These are phyloP conservation scores for Ophonus ardosiacus DNA, from an alignment of 2,888 invertebrate species.

Conservation along the genomic window DNA sequence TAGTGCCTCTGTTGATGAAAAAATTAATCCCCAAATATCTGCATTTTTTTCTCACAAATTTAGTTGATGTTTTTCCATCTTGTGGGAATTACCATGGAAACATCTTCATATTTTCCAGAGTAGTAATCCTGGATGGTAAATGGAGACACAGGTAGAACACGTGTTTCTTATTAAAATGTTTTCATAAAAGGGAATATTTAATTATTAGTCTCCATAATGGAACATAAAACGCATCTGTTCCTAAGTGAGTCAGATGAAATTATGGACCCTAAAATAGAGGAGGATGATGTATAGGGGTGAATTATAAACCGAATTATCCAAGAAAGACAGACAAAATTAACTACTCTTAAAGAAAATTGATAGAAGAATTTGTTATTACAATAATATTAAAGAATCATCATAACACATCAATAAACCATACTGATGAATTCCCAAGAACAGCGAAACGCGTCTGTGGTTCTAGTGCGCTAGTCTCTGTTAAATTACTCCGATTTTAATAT, in stretches of 20 bases:
- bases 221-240: constrained; percentile 44
- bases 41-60: background rate
- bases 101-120: background rate
- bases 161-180: constrained; percentile 55
- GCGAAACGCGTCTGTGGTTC: too few relatives aligned
- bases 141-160: constrained; percentile 32
- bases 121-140: background rate
- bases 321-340: background rate
- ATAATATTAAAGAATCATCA: too few relatives aligned
- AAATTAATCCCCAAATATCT: too few relatives aligned
- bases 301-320: background rate
- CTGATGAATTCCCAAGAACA: too few relatives aligned
- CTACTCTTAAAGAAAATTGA: too few relatives aligned
- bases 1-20: too few relatives aligned
- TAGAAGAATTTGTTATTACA: too few relatives aligned
- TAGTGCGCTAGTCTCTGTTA: too few relatives aligned
- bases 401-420: too few relatives aligned
- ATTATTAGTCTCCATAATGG: constrained; percentile 46
- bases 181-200: constrained; percentile 54
- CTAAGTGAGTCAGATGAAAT: background rate
- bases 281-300: background rate
- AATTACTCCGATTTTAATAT: too few relatives aligned
- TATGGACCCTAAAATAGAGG: background rate
- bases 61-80: background rate
- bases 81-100: background rate